Base-by-base conservation (phyloP, 2,113 vertebrate species). In the Ranitomeya imitator region DNA sequence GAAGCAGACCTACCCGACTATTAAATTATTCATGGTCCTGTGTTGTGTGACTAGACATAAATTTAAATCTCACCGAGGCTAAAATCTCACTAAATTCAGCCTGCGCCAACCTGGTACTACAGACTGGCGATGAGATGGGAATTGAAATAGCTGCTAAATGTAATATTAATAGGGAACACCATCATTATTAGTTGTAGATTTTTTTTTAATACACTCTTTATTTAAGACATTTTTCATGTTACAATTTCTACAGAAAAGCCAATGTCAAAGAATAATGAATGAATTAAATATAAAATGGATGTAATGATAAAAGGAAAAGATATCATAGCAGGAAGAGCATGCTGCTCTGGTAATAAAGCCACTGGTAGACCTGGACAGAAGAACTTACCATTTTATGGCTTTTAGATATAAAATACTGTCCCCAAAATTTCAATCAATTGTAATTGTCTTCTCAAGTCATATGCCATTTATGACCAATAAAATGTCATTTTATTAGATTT, bases 1-100 rank as follows among this genome's bases (percentile, higher is more conserved):
- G 51, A 84, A 84, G 63, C 63, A 26, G 71, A 71, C 82, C 63
- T 71, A 71, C 82, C 63, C 26, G 82, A 55, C 82, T 84, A 69
- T 84, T 84, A 52, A 84, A 84, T 84, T 84, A 84, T 84, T 84
- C 82, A 84, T 84, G 9, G 69, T 71, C 51, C 82, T 84, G 63
- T 26, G 81, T 63, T 67, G 37, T 69, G 82, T 84, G 82, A 71
- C 82, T 71, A 84, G 82, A 51, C 82, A 84, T 84, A 84, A 84
- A 83, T 83, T 83, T 69, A 71, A 37, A 82, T 18, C 63, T 84
- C 45, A 21, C 61, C 51, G 6, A 37, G 14, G 45, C 21, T 69
- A n/a, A 84, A 71, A 71, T 71, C 63, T 54, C 23, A 11, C 82
- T 69, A 52, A 67, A 52, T 26, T 52, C 51, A 55, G 51, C 8